Percentiles rank a stretch among this genome's conserved stretches.
Conservation (phyloP, 2,113 vertebrate genomes). For the Tupaia chinensis region DNA sequence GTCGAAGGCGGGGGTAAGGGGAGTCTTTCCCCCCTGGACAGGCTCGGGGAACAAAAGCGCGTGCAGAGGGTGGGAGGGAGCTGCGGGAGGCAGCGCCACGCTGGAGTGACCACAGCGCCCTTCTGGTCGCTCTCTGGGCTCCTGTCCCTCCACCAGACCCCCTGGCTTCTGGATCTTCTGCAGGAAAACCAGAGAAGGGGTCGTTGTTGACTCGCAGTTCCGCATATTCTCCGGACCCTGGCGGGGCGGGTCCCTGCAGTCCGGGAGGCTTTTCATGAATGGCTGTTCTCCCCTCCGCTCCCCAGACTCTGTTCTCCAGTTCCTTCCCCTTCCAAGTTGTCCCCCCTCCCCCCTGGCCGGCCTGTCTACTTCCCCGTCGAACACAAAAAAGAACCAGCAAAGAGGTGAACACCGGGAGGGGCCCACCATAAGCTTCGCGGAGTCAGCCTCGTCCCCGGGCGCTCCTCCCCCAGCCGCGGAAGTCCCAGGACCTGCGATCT, state of each 20-base stretch:
- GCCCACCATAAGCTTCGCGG: neutral
- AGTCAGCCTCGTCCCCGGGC: neutral
- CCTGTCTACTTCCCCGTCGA: neutral
- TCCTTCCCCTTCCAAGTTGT: neutral
- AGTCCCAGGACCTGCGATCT: neutral
- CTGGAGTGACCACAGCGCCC: neutral
- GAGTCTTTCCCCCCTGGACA: neutral
- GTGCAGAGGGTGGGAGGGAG: neutral
- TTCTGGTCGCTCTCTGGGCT: too few relatives aligned
- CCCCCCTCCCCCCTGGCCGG: neutral
- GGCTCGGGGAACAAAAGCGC: slow-evolving; percentile 58
- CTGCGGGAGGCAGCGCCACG: neutral
- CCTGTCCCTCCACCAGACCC: neutral
- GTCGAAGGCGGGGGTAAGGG: slow-evolving; percentile 63
- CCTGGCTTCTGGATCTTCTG: neutral
- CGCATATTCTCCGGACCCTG: neutral
- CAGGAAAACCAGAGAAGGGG: neutral
- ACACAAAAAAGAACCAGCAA: slow-evolving; percentile 8
- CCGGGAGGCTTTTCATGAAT: neutral
- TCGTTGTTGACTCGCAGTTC: neutral
- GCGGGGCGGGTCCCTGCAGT: neutral
- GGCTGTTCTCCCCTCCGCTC: neutral
- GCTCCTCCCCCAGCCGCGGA: neutral
- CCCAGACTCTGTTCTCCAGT: neutral
- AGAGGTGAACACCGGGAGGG: neutral